These are phyloP conservation scores for Catharus bicknelli DNA, from an alignment of 2,113 vertebrate species.

Conservation along the genomic window DNA sequence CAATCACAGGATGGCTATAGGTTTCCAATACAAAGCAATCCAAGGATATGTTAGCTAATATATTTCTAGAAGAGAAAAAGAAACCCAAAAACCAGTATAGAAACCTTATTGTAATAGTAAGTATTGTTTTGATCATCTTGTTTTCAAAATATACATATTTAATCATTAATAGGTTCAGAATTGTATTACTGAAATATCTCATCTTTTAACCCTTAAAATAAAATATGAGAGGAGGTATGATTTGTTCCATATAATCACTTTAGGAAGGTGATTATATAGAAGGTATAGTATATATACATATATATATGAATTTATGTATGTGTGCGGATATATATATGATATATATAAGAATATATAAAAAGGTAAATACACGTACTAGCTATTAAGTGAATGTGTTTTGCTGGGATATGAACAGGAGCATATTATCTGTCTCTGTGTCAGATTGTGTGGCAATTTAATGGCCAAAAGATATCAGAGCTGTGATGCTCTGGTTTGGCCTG, in stretches of 20 bases:
- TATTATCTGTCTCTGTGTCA: neutral
- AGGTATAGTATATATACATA: neutral
- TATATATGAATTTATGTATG: neutral
- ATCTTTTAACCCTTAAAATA: neutral
- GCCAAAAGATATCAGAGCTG: neutral
- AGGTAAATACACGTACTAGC: neutral
- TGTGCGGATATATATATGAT: neutral
- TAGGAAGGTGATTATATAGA: neutral
- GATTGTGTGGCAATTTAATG: neutral
- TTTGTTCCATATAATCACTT: neutral
- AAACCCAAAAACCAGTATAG: neutral
- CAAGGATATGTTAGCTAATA: neutral
- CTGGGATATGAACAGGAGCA: neutral
- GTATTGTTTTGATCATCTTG: neutral
- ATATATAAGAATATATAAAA: neutral
- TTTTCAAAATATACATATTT: neutral
- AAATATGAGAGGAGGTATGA: neutral
- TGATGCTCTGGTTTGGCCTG: neutral
- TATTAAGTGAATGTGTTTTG: neutral
- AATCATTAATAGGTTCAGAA: neutral
- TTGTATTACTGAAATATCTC: neutral
- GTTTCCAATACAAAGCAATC: neutral
- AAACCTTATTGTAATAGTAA: neutral
- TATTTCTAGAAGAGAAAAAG: neutral
- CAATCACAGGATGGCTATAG: neutral